Evolutionary conservation across 2,797 vertebrate genomes (phyloP).

Genomic region (Crocodylus rhombifer): DNA sequence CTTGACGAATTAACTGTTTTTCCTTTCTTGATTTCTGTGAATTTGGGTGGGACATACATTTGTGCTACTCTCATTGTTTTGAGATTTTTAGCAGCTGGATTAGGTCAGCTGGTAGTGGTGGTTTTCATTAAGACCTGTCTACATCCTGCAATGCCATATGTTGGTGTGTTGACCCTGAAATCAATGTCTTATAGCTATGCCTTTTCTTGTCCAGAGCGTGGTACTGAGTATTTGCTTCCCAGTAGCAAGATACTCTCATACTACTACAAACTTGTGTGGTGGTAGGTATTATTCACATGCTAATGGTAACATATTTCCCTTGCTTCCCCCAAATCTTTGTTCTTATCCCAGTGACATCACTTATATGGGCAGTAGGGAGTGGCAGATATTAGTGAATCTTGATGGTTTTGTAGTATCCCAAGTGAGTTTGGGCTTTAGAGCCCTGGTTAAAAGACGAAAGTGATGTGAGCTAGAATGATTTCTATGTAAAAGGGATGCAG

Average conservation of each 20-base stretch:
- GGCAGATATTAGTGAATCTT: neutral
- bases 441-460: neutral
- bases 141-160: neutral
- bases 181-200: neutral
- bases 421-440: neutral
- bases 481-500: neutral
- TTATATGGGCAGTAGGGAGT: neutral
- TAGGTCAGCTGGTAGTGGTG: neutral
- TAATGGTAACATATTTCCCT: neutral
- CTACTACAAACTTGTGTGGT: neutral
- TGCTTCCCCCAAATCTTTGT: neutral
- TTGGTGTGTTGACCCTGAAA: neutral
- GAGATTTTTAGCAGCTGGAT: neutral
- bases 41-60: neutral
- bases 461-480: neutral
- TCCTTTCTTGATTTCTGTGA: neutral
- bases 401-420: neutral
- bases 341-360: neutral
- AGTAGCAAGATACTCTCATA: neutral
- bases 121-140: neutral
- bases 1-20: neutral
- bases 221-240: neutral
- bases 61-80: neutral
- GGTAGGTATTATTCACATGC: neutral
- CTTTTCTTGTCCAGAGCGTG: neutral